phyloP scores from a whole-genome alignment of 2,797 vertebrate species.

The Natrix natrix region DNA sequence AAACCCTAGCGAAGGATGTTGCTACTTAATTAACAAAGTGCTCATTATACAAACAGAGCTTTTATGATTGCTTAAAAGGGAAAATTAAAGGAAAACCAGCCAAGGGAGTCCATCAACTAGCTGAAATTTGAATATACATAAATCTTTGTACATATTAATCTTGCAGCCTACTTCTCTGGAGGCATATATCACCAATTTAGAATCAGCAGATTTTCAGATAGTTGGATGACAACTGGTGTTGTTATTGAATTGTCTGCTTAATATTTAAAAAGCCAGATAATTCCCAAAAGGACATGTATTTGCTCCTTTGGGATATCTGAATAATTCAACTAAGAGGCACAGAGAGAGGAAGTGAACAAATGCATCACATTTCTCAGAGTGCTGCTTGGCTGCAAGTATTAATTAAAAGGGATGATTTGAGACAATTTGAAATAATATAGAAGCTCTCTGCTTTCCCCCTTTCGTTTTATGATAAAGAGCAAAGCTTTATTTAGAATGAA shows the following conservation, averaged over 20 bases:
- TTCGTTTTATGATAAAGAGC: constrained; percentile 40
- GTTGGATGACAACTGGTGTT: constrained; percentile 15
- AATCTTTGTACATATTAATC: constrained; percentile 54
- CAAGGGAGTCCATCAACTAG: constrained; percentile 19
- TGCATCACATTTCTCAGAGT: not conserved
- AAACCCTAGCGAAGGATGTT: not conserved
- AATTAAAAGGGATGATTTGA: not conserved
- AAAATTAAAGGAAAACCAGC: constrained; percentile 21
- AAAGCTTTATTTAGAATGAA: constrained; percentile 24
- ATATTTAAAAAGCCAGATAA: not conserved
- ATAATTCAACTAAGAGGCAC: constrained; percentile 29
- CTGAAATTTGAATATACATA: constrained; percentile 52
- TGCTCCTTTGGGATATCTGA: constrained; percentile 12
- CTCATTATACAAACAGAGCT: constrained; percentile 25
- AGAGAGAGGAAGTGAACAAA: not conserved
- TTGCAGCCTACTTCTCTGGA: not conserved
- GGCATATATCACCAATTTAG: constrained; percentile 26
- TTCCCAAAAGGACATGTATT: not conserved
- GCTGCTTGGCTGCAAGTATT: constrained; percentile 30
- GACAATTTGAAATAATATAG: not conserved
- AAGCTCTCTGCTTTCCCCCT: constrained; percentile 6
- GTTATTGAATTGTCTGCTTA: constrained; percentile 34
- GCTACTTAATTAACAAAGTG: constrained; percentile 8
- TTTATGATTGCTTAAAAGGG: constrained; percentile 40
- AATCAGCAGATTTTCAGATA: constrained; percentile 48